Base-by-base conservation (phyloP, 2,113 vertebrate species). In the Alectura lathami region DNA sequence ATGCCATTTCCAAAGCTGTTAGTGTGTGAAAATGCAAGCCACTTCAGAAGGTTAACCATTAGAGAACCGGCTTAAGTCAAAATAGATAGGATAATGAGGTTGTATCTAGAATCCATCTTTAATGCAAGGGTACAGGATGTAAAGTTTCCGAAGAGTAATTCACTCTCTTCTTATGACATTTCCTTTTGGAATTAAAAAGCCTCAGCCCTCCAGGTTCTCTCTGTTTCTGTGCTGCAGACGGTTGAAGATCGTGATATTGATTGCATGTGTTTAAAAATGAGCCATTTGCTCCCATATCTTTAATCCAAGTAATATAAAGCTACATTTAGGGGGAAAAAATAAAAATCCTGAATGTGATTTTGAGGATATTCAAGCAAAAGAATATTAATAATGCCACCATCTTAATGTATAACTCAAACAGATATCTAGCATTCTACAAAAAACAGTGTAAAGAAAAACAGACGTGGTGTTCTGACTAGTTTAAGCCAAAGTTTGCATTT, bases 401-500 rank as follows among this genome's bases (percentile, higher is more conserved):
- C 42, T 50, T 63, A 47, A 86, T 76, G 24, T 63, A 34, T 50
- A 90, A 72, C 47, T 92, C 67, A 85, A 38, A 36, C 26, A 90
- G 92, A 74, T 67, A 90, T 72, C 23, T 78, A 74, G 17, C 59
- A 67, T 78, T 83, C 64, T 63, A 69, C 29, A 81, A 74, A 83
- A 84, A 78, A 43, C 23, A 86, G n/a, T 79, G 59, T 93, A 86
- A 93, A 93, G 91, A 69, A 92, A 88, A 96, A 48, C 86, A 96
- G 86, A 78, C 66, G 67, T 0, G 1, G 27, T 92, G 73, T 92
- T 94, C 86, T 80, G 63, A 75, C 30, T 86, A 74, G 23, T 75
- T 88, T 62, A 81, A 96, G 83, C 68, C 76, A 91, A 94, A 83
- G 93, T 96, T 90, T 95, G 73, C 69, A 48, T 64, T 74, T 95